Base-by-base conservation (phyloP, 2,797 vertebrate genomes). In the Melanitta fusca region DNA sequence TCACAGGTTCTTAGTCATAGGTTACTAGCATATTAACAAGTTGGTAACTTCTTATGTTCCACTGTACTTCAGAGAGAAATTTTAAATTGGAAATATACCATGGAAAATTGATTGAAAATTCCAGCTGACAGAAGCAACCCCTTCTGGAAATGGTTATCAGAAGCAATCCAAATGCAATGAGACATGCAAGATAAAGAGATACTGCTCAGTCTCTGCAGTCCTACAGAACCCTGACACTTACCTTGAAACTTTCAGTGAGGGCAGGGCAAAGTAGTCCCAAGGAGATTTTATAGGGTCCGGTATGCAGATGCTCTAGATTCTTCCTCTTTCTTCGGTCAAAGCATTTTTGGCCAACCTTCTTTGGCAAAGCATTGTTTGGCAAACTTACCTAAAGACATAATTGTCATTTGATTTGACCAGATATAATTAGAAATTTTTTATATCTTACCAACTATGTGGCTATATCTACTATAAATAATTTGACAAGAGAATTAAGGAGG, bases 381-480 rank as follows among this genome's bases (percentile, higher is more conserved):
- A 97, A 89, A 92, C 91, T 81, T 86, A 88, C 34, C 49, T 89
- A 90, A 94, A 90, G 36, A 65, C 97, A 97, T 97, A 96, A 98
- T 97, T 97, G 94, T 97, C 96, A 96, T 97, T 96, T 97, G 97
- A 97, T 97, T 97, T 97, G 90, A 94, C 89, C 95, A 96, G 97
- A 97, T 98, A 97, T 97, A 97, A 97, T 97, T 97, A 97, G 97
- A 97, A 95, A 96, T 97, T 96, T 96, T 97, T 97, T 80, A n/a
- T 91, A 95, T 97, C 96, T 96, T 96, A 97, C 96, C 93, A 96
- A 91, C 94, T 97, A 93, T 96, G 93, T 96, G 93, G 65, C 94
- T 96, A 96, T 97, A 93, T 96, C 89, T 96, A 93, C 95, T 96
- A 97, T 97, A 97, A 97, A 97, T 97, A 97, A 97, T 97, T 97